Conservation (phyloP, 1,140 invertebrate genomes). For the Potamilus streckersoni region DNA sequence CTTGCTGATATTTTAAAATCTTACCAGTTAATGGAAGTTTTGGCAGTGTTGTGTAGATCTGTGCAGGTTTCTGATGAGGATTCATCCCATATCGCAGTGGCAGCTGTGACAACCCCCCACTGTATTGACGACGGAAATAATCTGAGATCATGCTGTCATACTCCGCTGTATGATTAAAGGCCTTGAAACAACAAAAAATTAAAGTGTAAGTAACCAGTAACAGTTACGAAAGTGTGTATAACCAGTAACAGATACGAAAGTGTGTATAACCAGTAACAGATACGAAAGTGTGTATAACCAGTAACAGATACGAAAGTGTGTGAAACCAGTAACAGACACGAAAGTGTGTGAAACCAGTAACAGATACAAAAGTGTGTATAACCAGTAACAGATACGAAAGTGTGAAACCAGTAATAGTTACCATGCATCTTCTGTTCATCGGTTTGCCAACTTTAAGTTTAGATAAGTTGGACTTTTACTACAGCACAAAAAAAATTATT, state of each 20-base stretch:
- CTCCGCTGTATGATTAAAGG: conserved; percentile 94
- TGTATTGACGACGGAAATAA: conserved; percentile 94
- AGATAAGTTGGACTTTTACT: too few species aligned
- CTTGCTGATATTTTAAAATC: not conserved
- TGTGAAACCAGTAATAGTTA: not conserved
- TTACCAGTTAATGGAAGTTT: conserved; percentile 85
- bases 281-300: too few species aligned
- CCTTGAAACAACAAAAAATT: conserved; percentile 76
- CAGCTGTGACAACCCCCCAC: conserved; percentile 80
- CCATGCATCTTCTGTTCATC: not conserved
- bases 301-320: too few species aligned
- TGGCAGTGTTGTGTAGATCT: conserved; percentile 83
- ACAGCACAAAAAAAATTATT: too few species aligned
- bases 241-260: not conserved
- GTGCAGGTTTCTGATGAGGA: conserved; percentile 97
- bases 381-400: not conserved
- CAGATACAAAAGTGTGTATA: not conserved
- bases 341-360: not conserved
- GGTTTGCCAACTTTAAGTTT: too few species aligned
- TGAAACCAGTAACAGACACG: not conserved
- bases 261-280: too few species aligned
- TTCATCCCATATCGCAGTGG: conserved; percentile 97
- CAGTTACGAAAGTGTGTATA: not conserved
- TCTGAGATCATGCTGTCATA: conserved; percentile 96
- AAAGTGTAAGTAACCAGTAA: not conserved